These are phyloP conservation scores for Papilio elwesi DNA, from an alignment of 2,888 invertebrate species.

Conservation along the genomic window DNA sequence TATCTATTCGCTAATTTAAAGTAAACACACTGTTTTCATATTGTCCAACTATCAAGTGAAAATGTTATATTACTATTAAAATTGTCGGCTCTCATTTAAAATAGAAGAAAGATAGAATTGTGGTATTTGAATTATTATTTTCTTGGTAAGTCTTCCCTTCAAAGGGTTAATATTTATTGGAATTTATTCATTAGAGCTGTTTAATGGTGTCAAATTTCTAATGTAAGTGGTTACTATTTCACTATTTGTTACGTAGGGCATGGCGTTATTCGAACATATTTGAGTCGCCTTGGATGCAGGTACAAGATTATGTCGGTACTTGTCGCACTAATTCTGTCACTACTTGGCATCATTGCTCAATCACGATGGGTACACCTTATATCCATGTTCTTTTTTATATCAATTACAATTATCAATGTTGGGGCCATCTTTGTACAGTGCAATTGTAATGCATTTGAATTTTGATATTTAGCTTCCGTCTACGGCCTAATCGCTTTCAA, in stretches of 20 bases:
- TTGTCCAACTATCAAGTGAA: slow-evolving; percentile 8
- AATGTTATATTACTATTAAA: slow-evolving; percentile 22
- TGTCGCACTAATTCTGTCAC: slow-evolving; percentile 34
- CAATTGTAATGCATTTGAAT: not conserved
- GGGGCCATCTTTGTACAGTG: slow-evolving; percentile 30
- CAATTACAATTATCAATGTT: not conserved
- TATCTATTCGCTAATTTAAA: not conserved
- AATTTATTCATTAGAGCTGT: not conserved
- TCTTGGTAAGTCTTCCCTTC: slow-evolving; percentile 24
- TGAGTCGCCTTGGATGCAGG: slow-evolving; percentile 5
- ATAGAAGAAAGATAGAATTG: not conserved
- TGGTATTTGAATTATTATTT: slow-evolving; percentile 1
- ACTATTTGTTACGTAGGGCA: slow-evolving; percentile 28
- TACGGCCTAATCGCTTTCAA: no score
- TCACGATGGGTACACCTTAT: slow-evolving; percentile 21
- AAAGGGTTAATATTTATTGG: not conserved
- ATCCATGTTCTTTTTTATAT: not conserved
- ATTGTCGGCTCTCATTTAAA: not conserved
- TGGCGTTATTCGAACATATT: slow-evolving; percentile 28
- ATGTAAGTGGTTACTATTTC: slow-evolving; percentile 11
- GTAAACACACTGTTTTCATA: not conserved
- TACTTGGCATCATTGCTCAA: slow-evolving; percentile 19
- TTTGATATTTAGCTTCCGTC: not conserved
- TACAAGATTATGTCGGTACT: slow-evolving; percentile 16
- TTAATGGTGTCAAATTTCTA: slow-evolving; percentile 28